These are phyloP conservation scores for Emmelina monodactyla DNA, from an alignment of 2,888 invertebrate species.

Conservation along the genomic window DNA sequence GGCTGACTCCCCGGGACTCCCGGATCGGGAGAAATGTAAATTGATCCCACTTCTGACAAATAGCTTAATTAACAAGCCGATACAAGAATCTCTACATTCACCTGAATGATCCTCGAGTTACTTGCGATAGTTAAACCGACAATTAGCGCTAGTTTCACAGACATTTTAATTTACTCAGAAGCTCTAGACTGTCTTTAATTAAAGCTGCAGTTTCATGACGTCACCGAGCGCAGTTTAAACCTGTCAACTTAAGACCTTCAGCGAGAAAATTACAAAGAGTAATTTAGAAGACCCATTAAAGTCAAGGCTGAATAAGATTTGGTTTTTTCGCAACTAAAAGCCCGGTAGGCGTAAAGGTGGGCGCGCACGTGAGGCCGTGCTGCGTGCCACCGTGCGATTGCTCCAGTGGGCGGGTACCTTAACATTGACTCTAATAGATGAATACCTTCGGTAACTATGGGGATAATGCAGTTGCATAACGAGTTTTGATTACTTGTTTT, in stretches of 20 bases:
- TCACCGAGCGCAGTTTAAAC: too few relatives aligned
- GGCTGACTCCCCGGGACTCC: conserved; percentile 41
- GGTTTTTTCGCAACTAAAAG: conserved; percentile 59
- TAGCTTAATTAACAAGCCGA: conserved; percentile 63
- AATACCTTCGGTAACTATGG: too few relatives aligned
- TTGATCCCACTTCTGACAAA: conserved; percentile 56
- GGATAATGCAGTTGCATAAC: too few relatives aligned
- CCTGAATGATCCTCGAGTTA: conserved; percentile 33
- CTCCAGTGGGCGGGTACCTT: conserved; percentile 45
- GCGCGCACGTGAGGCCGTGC: conserved; percentile 25
- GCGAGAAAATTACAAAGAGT: conserved; percentile 35
- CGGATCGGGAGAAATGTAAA: conserved; percentile 63
- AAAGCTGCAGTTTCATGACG: too few relatives aligned
- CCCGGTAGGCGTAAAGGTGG: conserved; percentile 54
- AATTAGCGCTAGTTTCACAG: conserved; percentile 22
- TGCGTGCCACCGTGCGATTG: conserved; percentile 34
- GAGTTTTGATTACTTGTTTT: too few relatives aligned
- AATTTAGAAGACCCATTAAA: conserved; percentile 53
- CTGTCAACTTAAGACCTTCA: too few relatives aligned
- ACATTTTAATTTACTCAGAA: conserved; percentile 23
- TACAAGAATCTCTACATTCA: conserved; percentile 46
- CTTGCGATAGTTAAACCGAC: conserved; percentile 18
- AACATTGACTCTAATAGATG: conserved; percentile 31
- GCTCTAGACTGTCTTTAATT: conserved; percentile 18
- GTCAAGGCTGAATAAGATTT: conserved; percentile 55